Evolutionary conservation across 1,140 invertebrate species (phyloP), one percentile per base, ranked within the genome.

Genomic region (Patella vulgata): DNA sequence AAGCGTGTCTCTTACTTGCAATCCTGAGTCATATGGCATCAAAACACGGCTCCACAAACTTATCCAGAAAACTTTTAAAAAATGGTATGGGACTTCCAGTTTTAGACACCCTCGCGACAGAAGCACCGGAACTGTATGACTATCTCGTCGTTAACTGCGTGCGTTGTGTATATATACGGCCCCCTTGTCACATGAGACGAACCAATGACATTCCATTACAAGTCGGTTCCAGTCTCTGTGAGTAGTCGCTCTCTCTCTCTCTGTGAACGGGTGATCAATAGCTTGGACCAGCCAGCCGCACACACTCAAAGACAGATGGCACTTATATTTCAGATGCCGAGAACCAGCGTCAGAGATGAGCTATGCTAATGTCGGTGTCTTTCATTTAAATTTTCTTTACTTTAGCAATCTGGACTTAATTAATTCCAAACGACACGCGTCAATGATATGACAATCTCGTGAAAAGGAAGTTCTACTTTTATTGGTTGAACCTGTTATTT

Each of bases 311-410:
- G 59, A 66, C 63, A 62, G 63, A 66, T 66, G 59, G 59, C 68
- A 66, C 58, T 57, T 57, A 55, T 60, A 60, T 61, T 42, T 59
- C 42, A 58, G 56, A 58, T 58, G 59, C 47, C 30, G 27, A 53
- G 51, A 23, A 27, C 30, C 21, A 36, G 28, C 21, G 51, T 33
- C 30, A 14, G 30, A 25, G 27, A 53, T 53, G 23, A 21, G 21
- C 11, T 36, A 36, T 25, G 31, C 33, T 39, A 40, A 55, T 55
- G 28, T 40, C 31, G 46, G 44, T 62, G 60, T 51, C 39, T 55
- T 55, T 60, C 39, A 66, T 66, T 66, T 59, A 65, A 59, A 39
- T 59, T 60, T 47, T 46, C 57, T 66, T 55, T 47, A 59, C n/a
- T 39, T 25, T 40, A 39, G 40, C 48, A 40, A 57, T 55, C n/a